Evolutionary conservation across 2,797 vertebrate genomes (phyloP).

Genomic region (Rhincodon typus): DNA sequence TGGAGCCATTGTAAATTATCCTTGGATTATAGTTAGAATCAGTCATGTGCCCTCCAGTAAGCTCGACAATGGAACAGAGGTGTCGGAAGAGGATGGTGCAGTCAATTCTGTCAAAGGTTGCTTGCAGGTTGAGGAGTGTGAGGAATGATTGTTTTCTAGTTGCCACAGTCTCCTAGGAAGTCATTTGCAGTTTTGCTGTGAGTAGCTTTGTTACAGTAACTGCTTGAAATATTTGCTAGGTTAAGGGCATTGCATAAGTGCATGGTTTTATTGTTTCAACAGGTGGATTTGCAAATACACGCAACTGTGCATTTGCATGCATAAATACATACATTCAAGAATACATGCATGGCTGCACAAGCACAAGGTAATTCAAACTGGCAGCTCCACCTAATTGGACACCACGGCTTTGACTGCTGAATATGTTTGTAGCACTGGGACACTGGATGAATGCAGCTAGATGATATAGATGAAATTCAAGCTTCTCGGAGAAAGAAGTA

Average conservation of each 20-base stretch:
- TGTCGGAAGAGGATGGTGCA: neutral
- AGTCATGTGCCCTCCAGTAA: neutral
- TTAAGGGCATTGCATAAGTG: neutral
- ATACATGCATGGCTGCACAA: neutral
- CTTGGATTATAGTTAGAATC: neutral
- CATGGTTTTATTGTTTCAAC: neutral
- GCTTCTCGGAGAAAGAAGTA: conserved; percentile 51
- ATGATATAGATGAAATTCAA: neutral
- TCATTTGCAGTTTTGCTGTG: neutral
- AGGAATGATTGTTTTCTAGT: neutral
- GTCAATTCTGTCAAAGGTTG: neutral
- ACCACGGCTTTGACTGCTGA: neutral
- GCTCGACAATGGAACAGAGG: neutral
- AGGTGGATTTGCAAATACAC: neutral
- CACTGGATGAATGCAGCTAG: neutral
- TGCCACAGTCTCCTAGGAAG: neutral
- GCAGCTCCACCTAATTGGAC: conserved; percentile 5
- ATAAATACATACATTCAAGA: neutral
- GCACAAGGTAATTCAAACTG: neutral
- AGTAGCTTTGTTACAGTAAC: neutral
- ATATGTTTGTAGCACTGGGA: neutral
- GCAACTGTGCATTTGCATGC: neutral
- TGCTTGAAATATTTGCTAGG: neutral
- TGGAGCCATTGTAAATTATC: neutral
- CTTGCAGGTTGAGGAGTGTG: neutral